phyloP scores from a whole-genome alignment of 2,797 vertebrate genomes.

The Rhynchotus rufescens region DNA sequence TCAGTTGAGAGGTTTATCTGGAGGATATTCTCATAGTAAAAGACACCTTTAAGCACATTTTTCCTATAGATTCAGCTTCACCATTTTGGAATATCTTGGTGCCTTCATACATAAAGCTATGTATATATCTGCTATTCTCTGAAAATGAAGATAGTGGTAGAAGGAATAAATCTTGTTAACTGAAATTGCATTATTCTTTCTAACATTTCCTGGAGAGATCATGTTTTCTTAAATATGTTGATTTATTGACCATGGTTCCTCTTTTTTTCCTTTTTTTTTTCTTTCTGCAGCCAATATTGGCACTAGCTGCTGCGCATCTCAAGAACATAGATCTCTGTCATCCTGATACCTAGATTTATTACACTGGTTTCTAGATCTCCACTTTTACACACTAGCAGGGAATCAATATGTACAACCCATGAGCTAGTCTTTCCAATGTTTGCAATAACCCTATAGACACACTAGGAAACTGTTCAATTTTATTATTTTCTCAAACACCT shows the following conservation, averaged over 20 bases:
- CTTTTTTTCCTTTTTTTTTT: constrained; percentile 53
- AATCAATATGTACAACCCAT: constrained; percentile 71
- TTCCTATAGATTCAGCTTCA: neutral
- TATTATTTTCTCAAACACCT: constrained; percentile 57
- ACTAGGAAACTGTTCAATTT: constrained; percentile 41
- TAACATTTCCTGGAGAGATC: neutral
- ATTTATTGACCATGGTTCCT: constrained; percentile 55
- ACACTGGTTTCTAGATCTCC: constrained; percentile 6
- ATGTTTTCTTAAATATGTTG: constrained; percentile 7
- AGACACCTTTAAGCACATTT: neutral
- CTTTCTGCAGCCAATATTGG: constrained; percentile 48
- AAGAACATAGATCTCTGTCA: constrained; percentile 53
- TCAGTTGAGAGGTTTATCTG: neutral
- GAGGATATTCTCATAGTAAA: neutral
- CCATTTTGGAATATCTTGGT: neutral
- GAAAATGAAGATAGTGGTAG: neutral
- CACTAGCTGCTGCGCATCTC: constrained; percentile 16
- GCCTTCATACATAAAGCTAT: neutral
- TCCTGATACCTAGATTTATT: constrained; percentile 60
- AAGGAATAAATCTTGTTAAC: neutral
- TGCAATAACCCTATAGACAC: constrained; percentile 57
- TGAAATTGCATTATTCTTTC: neutral
- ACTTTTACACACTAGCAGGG: constrained; percentile 56
- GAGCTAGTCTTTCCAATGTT: constrained; percentile 42
- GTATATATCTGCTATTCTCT: neutral